phyloP scores from a whole-genome alignment of 1,140 invertebrate genomes.

The Battus philenor region DNA sequence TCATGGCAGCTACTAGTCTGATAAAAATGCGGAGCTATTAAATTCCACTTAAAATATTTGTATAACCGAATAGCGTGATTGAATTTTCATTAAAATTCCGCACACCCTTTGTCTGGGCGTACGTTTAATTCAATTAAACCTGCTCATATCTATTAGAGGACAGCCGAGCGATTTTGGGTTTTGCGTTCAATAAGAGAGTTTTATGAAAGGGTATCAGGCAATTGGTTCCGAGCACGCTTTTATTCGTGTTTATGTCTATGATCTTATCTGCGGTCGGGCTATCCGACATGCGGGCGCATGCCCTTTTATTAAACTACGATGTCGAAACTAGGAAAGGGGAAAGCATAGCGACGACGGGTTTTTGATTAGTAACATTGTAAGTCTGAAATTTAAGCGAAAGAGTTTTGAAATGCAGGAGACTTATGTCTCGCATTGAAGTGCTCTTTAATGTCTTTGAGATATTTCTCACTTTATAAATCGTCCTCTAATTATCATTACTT shows the following conservation, averaged over 20 bases:
- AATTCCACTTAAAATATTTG: slow-evolving; percentile 1
- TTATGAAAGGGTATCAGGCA: slow-evolving; percentile 56
- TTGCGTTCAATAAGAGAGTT: slow-evolving; percentile 42
- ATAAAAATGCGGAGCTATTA: too few relatives aligned
- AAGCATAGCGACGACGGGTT: slow-evolving; percentile 24
- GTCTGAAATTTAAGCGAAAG: too few relatives aligned
- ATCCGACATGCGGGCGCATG: slow-evolving; percentile 47
- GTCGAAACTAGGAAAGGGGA: slow-evolving; percentile 29
- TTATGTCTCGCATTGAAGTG: too few relatives aligned
- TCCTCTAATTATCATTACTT: too few relatives aligned
- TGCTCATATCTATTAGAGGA: slow-evolving; percentile 42
- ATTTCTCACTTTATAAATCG: too few relatives aligned
- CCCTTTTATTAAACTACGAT: slow-evolving; percentile 59
- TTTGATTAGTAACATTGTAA: too few relatives aligned
- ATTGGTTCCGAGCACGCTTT: slow-evolving; percentile 47
- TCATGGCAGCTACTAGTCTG: too few relatives aligned
- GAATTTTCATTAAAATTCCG: slow-evolving; percentile 53
- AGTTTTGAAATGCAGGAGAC: too few relatives aligned
- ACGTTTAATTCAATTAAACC: slow-evolving; percentile 60
- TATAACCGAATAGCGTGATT: slow-evolving; percentile 29
- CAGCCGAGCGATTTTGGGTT: slow-evolving; percentile 26
- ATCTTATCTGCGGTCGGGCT: slow-evolving; percentile 61
- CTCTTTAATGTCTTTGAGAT: too few relatives aligned
- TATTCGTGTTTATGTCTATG: slow-evolving; percentile 61
- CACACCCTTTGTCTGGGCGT: slow-evolving; percentile 33